Evolutionary conservation across 37 sponge, comb jelly and placozoan genomes (phyloP).

Genomic region (Spongia lamella): DNA sequence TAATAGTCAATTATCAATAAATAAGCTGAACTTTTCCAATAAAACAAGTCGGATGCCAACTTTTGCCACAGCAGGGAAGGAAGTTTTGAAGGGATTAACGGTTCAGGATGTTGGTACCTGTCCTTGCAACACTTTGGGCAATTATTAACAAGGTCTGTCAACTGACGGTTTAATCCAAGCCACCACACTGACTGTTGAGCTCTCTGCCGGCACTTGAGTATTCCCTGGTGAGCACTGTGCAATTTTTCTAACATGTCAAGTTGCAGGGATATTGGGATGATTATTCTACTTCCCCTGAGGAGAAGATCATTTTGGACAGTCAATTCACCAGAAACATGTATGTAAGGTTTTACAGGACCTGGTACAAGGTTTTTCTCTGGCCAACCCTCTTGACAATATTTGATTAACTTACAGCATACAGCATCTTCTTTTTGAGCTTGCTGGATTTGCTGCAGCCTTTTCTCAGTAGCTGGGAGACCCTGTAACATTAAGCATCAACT

Average conservation of each 20-base stretch:
- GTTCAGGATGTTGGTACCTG: slow-evolving; percentile 16
- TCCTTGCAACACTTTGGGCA: slow-evolving; percentile 28
- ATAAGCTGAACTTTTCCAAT: slow-evolving; percentile 19
- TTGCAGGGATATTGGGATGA: slow-evolving; percentile 16
- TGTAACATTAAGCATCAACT: neutral
- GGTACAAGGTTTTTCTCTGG: slow-evolving; percentile 10
- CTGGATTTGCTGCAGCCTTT: neutral
- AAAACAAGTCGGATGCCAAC: slow-evolving; percentile 34
- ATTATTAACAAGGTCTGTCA: slow-evolving; percentile 25
- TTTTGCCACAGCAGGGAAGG: slow-evolving; percentile 48
- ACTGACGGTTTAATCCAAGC: slow-evolving; percentile 31
- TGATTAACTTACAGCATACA: neutral
- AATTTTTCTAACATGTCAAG: slow-evolving; percentile 14
- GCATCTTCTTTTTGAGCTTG: slow-evolving; percentile 14
- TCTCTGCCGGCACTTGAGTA: slow-evolving; percentile 35
- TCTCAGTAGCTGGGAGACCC: slow-evolving; percentile 7
- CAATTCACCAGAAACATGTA: slow-evolving; percentile 5
- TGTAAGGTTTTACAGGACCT: slow-evolving; percentile 2
- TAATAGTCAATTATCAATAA: slow-evolving; percentile 39
- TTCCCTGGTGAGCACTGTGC: slow-evolving; percentile 37
- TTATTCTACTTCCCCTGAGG: slow-evolving; percentile 13
- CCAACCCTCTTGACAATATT: slow-evolving; percentile 6
- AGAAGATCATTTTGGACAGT: slow-evolving; percentile 17
- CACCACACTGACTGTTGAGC: slow-evolving; percentile 53
- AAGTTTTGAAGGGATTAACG: slow-evolving; percentile 24